Conservation (phyloP, 2,888 invertebrate genomes). For the Drosophila dives region DNA sequence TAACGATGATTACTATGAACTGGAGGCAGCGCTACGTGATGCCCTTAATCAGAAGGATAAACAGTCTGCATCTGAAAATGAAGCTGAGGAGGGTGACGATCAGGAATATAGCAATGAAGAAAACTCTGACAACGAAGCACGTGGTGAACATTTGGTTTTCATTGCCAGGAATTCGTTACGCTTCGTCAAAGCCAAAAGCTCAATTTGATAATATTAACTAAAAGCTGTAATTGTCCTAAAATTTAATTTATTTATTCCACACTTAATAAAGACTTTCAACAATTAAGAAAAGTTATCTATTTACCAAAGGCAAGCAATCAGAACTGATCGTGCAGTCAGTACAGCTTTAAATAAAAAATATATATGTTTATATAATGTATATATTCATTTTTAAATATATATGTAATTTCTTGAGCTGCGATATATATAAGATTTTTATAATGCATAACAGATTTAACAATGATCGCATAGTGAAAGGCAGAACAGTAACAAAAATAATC, state of each 20-base stretch:
- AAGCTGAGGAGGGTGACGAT: constrained; percentile 40
- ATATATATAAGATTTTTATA: no score
- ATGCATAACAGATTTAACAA: neutral
- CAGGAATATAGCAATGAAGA: constrained; percentile 37
- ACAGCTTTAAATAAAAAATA: neutral
- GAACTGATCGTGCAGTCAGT: neutral
- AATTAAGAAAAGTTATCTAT: neutral
- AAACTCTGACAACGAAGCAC: constrained; percentile 43
- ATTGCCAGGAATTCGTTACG: constrained; percentile 64
- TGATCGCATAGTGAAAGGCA: neutral
- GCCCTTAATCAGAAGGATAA: constrained; percentile 29
- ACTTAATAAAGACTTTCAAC: constrained; percentile 5
- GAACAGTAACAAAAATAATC: neutral
- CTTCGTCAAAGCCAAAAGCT: neutral
- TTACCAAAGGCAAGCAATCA: neutral
- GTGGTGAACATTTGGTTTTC: constrained; percentile 65
- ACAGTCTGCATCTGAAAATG: constrained; percentile 9
- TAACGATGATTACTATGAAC: constrained; percentile 81
- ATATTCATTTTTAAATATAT: neutral
- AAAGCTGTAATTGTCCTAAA: neutral
- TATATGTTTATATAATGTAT: neutral
- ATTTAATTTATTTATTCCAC: constrained; percentile 10
- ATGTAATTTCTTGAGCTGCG: neutral
- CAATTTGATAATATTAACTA: neutral
- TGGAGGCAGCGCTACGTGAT: constrained; percentile 59